Base-by-base conservation (phyloP, 92 coral and sea anemone species). In the Montipora capitata region DNA sequence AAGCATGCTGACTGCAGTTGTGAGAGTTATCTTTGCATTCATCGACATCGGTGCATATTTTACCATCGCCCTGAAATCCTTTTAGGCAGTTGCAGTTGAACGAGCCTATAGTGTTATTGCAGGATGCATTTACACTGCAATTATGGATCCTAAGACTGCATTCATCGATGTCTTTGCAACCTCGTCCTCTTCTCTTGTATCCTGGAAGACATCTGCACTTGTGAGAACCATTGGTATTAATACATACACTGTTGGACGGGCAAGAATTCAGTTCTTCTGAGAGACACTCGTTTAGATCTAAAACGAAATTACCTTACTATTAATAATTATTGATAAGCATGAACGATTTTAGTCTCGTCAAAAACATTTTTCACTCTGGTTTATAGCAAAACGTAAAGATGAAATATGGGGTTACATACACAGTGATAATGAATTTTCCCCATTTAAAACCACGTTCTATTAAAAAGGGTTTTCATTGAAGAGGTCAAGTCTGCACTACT, bases 61-160 rank as follows among this genome's bases (percentile, higher is more conserved):
- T 3, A 2, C 83, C 83, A 66, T 79, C 17, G 0, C 73, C 83
- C 11, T 64, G 73, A 42, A 63, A 79, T 43, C 73, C 83, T 17
- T 16, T 4, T 0, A 4, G 61, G 20, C 83, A 79, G 3, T 2
- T 64, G 12, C 83, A 79, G 2, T 41, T 9, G 11, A 41, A 79
- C 3, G 83, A 63, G 73, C 81, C 81, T 4, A 76, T 40, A 13
- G 68, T 56, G 38, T 76, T 76, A 13, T 38, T 59, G 51, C 83
- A 78, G 57, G 3, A 6, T 62, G 83, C 83, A 78, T 63, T 12
- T 2, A 16, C 45, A 14, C 75, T 70, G 20, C 75, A 70, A 70
- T 41, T 70, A 15, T 70, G 54, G 0, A 10, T 42, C 3, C 45
- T 2, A 15, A 70, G 10, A 48, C 52, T 48, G 52, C 52, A 48